phyloP scores from a whole-genome alignment of 1,140 invertebrate genomes.

The Sogatella furcifera region DNA sequence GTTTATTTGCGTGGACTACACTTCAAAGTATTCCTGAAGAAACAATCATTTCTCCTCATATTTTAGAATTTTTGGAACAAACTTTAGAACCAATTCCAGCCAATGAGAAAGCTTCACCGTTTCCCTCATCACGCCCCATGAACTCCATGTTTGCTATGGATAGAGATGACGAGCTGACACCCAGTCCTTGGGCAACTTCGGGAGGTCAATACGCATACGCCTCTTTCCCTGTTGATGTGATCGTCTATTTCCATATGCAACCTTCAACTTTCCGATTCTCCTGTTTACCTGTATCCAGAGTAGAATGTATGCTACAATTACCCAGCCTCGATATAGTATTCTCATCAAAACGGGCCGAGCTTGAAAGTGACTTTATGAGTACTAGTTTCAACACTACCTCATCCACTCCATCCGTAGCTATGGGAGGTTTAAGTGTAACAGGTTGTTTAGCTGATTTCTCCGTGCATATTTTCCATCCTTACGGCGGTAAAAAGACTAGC shows the following conservation, averaged over 20 bases:
- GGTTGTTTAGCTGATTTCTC: slow-evolving; percentile 93
- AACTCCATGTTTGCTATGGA: slow-evolving; percentile 28
- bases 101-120: background rate
- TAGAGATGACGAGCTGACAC: slow-evolving; percentile 29
- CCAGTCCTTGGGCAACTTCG: slow-evolving; percentile 32
- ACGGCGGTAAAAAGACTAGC: slow-evolving; percentile 79
- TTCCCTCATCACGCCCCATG: slow-evolving; percentile 12
- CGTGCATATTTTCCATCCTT: slow-evolving; percentile 95
- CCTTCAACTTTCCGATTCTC: slow-evolving; percentile 92
- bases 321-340: slow-evolving; percentile 78
- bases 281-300: slow-evolving; percentile 87
- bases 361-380: background rate
- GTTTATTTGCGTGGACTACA: slow-evolving; percentile 90
- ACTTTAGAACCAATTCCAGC: slow-evolving; percentile 86
- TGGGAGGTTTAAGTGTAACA: slow-evolving; percentile 84
- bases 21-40: slow-evolving; percentile 92
- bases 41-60: slow-evolving; percentile 89
- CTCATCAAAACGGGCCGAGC: slow-evolving; percentile 75
- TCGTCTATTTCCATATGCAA: slow-evolving; percentile 97
- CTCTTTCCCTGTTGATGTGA: slow-evolving; percentile 96
- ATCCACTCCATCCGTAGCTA: slow-evolving; percentile 43
- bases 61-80: slow-evolving; percentile 89
- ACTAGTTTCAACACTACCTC: slow-evolving; percentile 25
- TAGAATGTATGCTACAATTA: slow-evolving; percentile 92
- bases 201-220: slow-evolving; percentile 74